Conservation (phyloP, 1,140 invertebrate species). For the Dendroctonus ponderosae region DNA sequence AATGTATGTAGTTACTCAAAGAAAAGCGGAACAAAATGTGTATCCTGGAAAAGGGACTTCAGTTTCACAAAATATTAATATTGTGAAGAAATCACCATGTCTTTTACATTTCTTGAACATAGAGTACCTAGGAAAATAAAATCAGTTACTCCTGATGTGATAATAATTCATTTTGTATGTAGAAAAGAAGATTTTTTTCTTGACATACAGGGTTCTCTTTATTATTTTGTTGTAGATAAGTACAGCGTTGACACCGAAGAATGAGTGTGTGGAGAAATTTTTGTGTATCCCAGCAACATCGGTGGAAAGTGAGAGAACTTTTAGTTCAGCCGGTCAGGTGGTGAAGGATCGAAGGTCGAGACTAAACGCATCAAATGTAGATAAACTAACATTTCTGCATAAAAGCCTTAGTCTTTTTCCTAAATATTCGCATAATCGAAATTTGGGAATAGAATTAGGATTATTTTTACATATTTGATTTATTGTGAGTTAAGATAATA, state of each 20-base stretch:
- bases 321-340: constrained; percentile 13
- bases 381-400: constrained; percentile 10
- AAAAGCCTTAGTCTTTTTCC: too few relatives aligned
- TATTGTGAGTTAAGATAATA: neutral
- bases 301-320: constrained; percentile 7
- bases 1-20: constrained; percentile 13
- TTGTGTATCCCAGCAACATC: constrained; percentile 19
- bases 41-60: too few relatives aligned
- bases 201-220: too few relatives aligned
- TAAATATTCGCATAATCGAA: constrained; percentile 3
- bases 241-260: neutral
- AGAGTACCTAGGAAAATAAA: neutral
- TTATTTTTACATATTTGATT: neutral
- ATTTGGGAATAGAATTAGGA: neutral
- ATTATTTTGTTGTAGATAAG: neutral
- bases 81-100: neutral
- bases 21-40: too few relatives aligned
- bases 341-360: constrained; percentile 3
- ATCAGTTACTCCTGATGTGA: constrained; percentile 12
- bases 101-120: constrained; percentile 3
- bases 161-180: constrained; percentile 22
- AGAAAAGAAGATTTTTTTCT: neutral
- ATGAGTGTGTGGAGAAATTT: constrained; percentile 1
- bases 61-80: too few relatives aligned
- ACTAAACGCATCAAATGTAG: constrained; percentile 15